These are phyloP conservation scores for Drosophila melanogaster DNA, from an alignment of 1,140 invertebrate genomes.

Conservation along the genomic window DNA sequence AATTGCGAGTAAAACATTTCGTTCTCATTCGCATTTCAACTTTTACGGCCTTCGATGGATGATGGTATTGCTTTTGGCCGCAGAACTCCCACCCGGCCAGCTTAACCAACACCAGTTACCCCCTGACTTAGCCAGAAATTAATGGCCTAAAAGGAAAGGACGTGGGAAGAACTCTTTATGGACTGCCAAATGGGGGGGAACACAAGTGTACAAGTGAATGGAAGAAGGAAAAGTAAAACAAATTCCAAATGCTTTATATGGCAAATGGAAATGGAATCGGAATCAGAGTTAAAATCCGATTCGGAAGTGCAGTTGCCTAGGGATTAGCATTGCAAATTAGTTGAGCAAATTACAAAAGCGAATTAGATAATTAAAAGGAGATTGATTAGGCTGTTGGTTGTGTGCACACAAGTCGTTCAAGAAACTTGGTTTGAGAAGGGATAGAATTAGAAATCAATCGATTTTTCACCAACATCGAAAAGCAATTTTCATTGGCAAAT, in stretches of 20 bases:
- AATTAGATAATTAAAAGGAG: slow-evolving; percentile 38
- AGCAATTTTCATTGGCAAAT: too few relatives aligned
- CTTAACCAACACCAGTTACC: not conserved
- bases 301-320: slow-evolving; percentile 24
- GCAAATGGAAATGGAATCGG: slow-evolving; percentile 38
- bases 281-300: slow-evolving; percentile 27
- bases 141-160: slow-evolving; percentile 31
- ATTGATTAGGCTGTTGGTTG: slow-evolving; percentile 2
- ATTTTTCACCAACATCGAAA: not conserved
- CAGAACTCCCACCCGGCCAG: not conserved
- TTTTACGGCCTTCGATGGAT: slow-evolving; percentile 25
- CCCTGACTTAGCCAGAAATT: slow-evolving; percentile 41
- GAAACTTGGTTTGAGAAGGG: not conserved
- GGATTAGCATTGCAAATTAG: slow-evolving; percentile 47
- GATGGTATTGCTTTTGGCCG: slow-evolving; percentile 23
- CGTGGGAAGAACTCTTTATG: slow-evolving; percentile 22
- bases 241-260: slow-evolving; percentile 45
- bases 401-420: not conserved
- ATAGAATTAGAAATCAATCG: not conserved
- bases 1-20: slow-evolving; percentile 50
- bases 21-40: slow-evolving; percentile 20
- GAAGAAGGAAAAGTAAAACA: slow-evolving; percentile 34
- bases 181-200: slow-evolving; percentile 38
- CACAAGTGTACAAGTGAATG: slow-evolving; percentile 35
- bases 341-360: slow-evolving; percentile 25